A percentile compares a stretch with the other conserved stretches of the same genome.
phyloP scores from a whole-genome alignment of 2,113 vertebrate species.

The Podiceps cristatus region DNA sequence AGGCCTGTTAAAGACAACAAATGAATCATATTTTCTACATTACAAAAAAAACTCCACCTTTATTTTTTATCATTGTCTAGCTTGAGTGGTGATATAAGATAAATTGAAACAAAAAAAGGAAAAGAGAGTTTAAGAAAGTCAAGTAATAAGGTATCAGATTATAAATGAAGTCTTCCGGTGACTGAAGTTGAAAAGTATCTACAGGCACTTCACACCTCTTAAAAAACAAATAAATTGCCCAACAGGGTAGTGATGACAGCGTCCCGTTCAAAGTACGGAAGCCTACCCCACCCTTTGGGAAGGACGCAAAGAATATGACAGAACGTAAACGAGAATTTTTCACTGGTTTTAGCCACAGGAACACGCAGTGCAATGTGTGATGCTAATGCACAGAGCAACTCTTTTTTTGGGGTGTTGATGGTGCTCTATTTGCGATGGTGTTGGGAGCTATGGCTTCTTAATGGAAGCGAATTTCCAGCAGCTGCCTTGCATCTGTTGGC shows the following conservation, averaged over 20 bases:
- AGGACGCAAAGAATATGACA: not conserved
- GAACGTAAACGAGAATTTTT: not conserved
- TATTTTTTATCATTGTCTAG: slow-evolving; percentile 70
- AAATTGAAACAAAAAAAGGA: slow-evolving; percentile 54
- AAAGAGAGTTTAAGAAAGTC: slow-evolving; percentile 69
- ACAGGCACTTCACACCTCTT: not conserved
- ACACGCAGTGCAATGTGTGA: not conserved
- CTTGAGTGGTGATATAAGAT: slow-evolving; percentile 64
- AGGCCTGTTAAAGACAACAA: slow-evolving; percentile 73
- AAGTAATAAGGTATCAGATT: slow-evolving; percentile 15
- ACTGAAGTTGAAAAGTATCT: slow-evolving; percentile 28
- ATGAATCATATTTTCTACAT: slow-evolving; percentile 73
- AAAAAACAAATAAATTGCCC: not conserved
- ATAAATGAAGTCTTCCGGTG: slow-evolving; percentile 39
- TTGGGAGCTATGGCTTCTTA: not conserved
- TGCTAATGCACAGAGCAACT: not conserved
- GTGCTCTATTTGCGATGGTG: not conserved
- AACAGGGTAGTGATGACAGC: accelerated
- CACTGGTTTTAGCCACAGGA: not conserved
- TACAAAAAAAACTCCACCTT: slow-evolving; percentile 69
- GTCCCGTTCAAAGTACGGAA: not conserved
- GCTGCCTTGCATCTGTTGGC: not conserved
- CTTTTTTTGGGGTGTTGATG: not conserved
- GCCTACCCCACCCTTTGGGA: not conserved
- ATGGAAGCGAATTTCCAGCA: not conserved